These are phyloP conservation scores for Cinclus mexicanus DNA, from an alignment of 2,113 vertebrate species.

Conservation along the genomic window DNA sequence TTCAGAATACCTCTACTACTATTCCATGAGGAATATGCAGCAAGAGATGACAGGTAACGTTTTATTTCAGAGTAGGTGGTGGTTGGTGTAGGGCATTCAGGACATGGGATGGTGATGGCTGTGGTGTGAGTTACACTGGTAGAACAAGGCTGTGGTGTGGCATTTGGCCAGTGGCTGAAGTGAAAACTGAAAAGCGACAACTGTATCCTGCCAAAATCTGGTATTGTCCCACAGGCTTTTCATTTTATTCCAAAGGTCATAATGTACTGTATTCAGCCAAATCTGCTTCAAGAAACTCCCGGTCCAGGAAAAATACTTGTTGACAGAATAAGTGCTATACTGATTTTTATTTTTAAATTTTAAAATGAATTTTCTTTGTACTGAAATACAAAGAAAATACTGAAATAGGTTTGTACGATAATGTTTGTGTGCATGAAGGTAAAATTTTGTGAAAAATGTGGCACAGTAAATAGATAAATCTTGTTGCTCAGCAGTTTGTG, in stretches of 20 bases:
- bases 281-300: slow-evolving; percentile 31
- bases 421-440: not conserved
- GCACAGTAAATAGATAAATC: not conserved
- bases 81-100: not conserved
- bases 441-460: slow-evolving; percentile 33
- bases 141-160: slow-evolving; percentile 38
- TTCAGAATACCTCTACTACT: not conserved
- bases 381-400: not conserved
- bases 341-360: not conserved
- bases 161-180: not conserved
- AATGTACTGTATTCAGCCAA: slow-evolving; percentile 3
- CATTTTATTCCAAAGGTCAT: slow-evolving; percentile 43
- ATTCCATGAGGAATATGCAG: not conserved
- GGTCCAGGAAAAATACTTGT: slow-evolving; percentile 17
- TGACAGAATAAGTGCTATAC: slow-evolving; percentile 17
- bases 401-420: not conserved
- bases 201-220: slow-evolving; percentile 42
- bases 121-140: slow-evolving; percentile 1
- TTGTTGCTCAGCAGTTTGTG: slow-evolving; percentile 37
- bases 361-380: not conserved
- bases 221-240: slow-evolving; percentile 30
- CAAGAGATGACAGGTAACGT: slow-evolving; percentile 4
- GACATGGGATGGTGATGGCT: not conserved
- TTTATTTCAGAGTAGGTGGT: not conserved
- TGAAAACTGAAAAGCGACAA: slow-evolving; percentile 33